Evolutionary conservation across 2,888 invertebrate genomes (phyloP), one percentile per base, ranked within the genome.

Genomic region (Toxonevra muliebris): DNA sequence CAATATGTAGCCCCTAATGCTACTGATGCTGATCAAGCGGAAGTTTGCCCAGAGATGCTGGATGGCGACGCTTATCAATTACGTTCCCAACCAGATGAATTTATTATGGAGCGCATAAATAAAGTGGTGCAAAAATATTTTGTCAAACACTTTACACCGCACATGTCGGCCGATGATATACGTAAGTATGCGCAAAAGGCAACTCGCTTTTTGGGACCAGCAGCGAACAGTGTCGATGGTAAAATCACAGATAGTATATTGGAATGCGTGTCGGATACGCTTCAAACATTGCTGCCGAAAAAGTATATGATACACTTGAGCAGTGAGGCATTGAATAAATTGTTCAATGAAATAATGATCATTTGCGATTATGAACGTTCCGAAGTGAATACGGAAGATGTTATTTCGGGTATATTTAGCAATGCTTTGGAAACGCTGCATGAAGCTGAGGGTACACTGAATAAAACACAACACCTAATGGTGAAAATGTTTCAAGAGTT

Each of bases 151-250:
- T 76, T 85, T 42, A 75, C 78, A 0, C 72, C 75, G 13, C 74
- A 76, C 40, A 80, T 81, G 4, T 76, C 75, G 0, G 71, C 76
- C 1, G 77, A 79, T 10, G 78, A 79, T 43, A 74, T 84, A n/a
- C 75, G 80, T 0, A 82, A 80, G 52, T 82, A 82, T 61, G 75
- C 82, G 0, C 76, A 77, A 19, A 79, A 83, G 53, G 80, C 82
- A 0, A 75, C 84, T 5, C 76, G 82, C 12, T 82, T 82, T 61
- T 71, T 85, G 11, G 79, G 77, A 41, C 84, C 84, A 67, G 82
- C 83, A 0, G 85, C 84, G 2, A 79, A 82, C 7, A 82, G 75
- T 52, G 83, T 82, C 50, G 81, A 83, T 60, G 80, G 81, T 12
- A 73, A 75, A 3, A 74, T 82, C 40, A 81, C 81, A 2, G 83